Conservation (phyloP, 2,113 vertebrate genomes). For the Channa maculata region DNA sequence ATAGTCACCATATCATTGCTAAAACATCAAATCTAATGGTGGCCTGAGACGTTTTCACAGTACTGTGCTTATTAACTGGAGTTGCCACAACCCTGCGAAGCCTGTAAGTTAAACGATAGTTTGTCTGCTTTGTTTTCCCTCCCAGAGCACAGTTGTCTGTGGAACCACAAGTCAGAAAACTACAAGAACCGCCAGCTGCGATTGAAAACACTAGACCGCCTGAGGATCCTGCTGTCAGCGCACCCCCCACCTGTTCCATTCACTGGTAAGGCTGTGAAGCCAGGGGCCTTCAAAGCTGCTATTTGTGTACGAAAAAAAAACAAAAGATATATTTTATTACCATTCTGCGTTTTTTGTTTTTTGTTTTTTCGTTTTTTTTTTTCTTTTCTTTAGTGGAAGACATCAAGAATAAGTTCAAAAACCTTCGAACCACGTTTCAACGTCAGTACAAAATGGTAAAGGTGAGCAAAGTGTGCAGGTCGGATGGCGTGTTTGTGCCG, state of each 20-base stretch:
- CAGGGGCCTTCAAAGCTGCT: too few relatives aligned
- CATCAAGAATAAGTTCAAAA: conserved; percentile 74
- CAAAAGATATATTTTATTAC: too few relatives aligned
- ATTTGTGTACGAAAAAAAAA: too few relatives aligned
- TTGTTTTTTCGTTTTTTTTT: too few relatives aligned
- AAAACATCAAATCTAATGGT: too few relatives aligned
- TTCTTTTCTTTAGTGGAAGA: conserved; percentile 61
- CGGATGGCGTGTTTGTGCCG: conserved; percentile 42
- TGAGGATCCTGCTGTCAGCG: conserved; percentile 60
- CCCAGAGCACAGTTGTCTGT: conserved; percentile 69
- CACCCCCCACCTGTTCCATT: conserved; percentile 54
- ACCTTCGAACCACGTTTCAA: conserved; percentile 73
- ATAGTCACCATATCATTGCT: too few relatives aligned
- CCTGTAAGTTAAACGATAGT: too few relatives aligned
- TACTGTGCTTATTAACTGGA: too few relatives aligned
- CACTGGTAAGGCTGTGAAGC: conserved; percentile 39
- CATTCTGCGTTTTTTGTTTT: too few relatives aligned
- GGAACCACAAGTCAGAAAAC: conserved; percentile 69
- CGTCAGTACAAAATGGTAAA: conserved; percentile 68
- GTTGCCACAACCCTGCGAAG: too few relatives aligned
- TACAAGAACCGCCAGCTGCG: conserved; percentile 73
- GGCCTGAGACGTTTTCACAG: too few relatives aligned
- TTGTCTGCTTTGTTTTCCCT: not conserved
- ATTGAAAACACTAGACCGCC: conserved; percentile 66
- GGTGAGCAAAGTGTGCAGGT: conserved; percentile 29